Conservation (phyloP, 2,888 invertebrate genomes). For the Andricus quercusramuli region DNA sequence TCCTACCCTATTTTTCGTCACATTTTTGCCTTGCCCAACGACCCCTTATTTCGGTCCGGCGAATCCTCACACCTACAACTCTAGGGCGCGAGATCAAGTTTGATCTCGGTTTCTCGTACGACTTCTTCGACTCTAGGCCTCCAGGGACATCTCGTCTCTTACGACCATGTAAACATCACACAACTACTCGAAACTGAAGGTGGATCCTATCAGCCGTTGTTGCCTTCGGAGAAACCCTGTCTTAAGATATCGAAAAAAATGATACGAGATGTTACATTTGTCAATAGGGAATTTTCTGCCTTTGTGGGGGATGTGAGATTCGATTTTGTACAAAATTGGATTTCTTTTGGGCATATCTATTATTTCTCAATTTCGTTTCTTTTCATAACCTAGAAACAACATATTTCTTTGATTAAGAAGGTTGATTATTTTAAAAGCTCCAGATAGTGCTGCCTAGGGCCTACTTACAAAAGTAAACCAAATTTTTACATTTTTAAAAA, state of each 20-base stretch:
- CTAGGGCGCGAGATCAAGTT: background rate
- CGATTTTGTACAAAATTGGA: constrained; percentile 11
- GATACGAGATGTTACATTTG: constrained; percentile 27
- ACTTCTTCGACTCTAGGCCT: background rate
- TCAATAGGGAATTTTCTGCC: constrained; percentile 14
- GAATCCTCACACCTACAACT: constrained; percentile 11
- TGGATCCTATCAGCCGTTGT: constrained; percentile 34
- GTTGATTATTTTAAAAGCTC: no score
- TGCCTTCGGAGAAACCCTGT: constrained; percentile 22
- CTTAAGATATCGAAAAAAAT: constrained; percentile 15
- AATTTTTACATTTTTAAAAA: no score
- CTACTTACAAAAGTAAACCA: no score
- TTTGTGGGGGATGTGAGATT: constrained; percentile 1
- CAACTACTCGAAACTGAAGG: constrained; percentile 24
- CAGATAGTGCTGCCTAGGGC: no score
- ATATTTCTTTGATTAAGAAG: no score
- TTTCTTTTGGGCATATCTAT: background rate
- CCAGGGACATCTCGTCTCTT: constrained; percentile 24
- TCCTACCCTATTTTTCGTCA: constrained; percentile 1
- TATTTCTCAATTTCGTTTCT: no score
- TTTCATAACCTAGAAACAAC: no score
- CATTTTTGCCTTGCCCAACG: constrained; percentile 17
- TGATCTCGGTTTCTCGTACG: constrained; percentile 18
- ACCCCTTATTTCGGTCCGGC: constrained; percentile 17
- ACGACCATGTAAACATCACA: constrained; percentile 38